Conservation (phyloP, 2,113 vertebrate genomes). For the Triplophysa dalaica region DNA sequence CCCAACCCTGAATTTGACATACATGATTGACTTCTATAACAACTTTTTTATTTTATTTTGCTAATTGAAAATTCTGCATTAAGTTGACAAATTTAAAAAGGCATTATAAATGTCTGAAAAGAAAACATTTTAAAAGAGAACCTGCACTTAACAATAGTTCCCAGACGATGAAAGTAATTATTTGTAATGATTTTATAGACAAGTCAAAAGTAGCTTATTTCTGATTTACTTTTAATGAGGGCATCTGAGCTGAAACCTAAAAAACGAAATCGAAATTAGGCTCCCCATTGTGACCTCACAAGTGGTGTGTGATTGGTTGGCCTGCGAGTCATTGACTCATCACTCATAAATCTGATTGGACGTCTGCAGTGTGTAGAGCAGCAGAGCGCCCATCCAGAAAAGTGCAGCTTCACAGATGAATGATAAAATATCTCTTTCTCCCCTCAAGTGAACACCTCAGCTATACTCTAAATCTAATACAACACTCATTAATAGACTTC, state of each 20-base stretch:
- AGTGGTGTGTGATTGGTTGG: not conserved
- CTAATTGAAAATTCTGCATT: no score
- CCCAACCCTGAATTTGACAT: not conserved
- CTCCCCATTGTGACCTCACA: conserved; percentile 30
- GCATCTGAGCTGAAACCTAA: no score
- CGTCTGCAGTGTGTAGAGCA: conserved; percentile 12
- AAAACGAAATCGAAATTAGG: not conserved
- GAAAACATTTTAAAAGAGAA: not conserved
- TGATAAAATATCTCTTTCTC: conserved; percentile 15
- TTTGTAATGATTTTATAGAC: no score
- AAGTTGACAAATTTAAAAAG: no score
- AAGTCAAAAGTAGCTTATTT: no score
- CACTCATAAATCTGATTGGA: conserved; percentile 38
- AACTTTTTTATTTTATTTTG: no score
- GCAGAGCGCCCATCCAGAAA: conserved; percentile 8
- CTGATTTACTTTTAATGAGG: no score
- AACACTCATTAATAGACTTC: conserved; percentile 7
- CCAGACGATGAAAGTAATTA: no score
- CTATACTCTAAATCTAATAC: conserved; percentile 28
- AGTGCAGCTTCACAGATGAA: conserved; percentile 19
- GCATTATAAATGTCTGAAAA: not conserved
- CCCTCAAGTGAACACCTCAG: not conserved
- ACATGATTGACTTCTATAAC: not conserved
- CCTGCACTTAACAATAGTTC: not conserved
- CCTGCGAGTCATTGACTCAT: conserved; percentile 15